phyloP scores from a whole-genome alignment of 1,140 invertebrate genomes.

The Drosophila sturtevanti region DNA sequence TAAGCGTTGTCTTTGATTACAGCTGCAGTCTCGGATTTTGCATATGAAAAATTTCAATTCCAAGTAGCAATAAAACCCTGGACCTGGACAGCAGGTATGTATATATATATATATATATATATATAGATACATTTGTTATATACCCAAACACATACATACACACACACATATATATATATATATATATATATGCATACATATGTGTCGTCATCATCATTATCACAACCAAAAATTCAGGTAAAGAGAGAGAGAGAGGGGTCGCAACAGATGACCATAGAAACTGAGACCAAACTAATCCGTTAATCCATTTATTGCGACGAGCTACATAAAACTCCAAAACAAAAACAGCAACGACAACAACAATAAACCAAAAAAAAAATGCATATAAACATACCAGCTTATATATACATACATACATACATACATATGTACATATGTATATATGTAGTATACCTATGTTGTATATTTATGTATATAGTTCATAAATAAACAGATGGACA shows the following conservation, averaged over 20 bases:
- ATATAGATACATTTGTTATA: too few species aligned
- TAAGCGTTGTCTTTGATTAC: not conserved
- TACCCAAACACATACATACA: not conserved
- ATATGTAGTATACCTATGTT: too few species aligned
- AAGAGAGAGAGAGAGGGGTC: not conserved
- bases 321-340: conserved; percentile 8
- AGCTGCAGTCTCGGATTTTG: conserved; percentile 7
- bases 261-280: conserved; percentile 2
- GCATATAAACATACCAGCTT: too few species aligned
- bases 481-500: conserved; percentile 19
- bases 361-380: too few species aligned
- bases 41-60: conserved; percentile 16
- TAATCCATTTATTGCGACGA: conserved; percentile 13
- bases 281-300: conserved; percentile 5
- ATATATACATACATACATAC: too few species aligned
- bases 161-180: not conserved
- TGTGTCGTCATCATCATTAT: conserved; percentile 8
- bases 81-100: conserved; percentile 1
- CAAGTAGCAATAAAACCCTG: conserved; percentile 16
- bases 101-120: not conserved
- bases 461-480: not conserved
- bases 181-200: not conserved
- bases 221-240: conserved; percentile 7
- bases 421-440: not conserved
- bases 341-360: not conserved